Conservation (phyloP, 2,888 invertebrate genomes). For the Drosophila niveifrons region DNA sequence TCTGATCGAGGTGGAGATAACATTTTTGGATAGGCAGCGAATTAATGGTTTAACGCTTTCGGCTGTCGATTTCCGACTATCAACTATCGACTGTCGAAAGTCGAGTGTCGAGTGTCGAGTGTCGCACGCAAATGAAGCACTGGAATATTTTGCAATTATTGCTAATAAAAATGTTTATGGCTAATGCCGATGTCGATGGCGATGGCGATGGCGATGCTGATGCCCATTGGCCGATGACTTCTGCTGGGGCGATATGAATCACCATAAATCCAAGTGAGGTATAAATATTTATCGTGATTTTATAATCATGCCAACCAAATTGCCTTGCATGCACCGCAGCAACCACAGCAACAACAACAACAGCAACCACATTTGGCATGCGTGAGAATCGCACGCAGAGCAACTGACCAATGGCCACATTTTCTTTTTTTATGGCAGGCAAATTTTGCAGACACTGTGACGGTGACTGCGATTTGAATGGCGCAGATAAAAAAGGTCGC, state of each 20-base stretch:
- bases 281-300: constrained; percentile 78
- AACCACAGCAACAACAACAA: background rate
- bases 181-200: constrained; percentile 2
- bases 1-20: constrained; percentile 35
- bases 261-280: constrained; percentile 74
- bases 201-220: background rate
- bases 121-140: constrained; percentile 58
- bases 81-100: background rate
- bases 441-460: constrained; percentile 59
- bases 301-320: constrained; percentile 64
- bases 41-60: constrained; percentile 33
- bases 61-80: constrained; percentile 9
- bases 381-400: constrained; percentile 68
- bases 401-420: constrained; percentile 43
- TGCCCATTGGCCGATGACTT: constrained; percentile 67
- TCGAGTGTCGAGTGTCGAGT: constrained; percentile 1
- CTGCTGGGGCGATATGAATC: constrained; percentile 68
- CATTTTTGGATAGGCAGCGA: constrained; percentile 29
- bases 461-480: constrained; percentile 50
- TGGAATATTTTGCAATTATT: constrained; percentile 70
- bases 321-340: constrained; percentile 45
- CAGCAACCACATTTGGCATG: constrained; percentile 53
- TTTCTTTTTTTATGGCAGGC: constrained; percentile 60
- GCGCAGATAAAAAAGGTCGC: constrained; percentile 66
- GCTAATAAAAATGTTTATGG: constrained; percentile 75